Conservation (phyloP, 2,888 invertebrate species). For the Lithophane socia region DNA sequence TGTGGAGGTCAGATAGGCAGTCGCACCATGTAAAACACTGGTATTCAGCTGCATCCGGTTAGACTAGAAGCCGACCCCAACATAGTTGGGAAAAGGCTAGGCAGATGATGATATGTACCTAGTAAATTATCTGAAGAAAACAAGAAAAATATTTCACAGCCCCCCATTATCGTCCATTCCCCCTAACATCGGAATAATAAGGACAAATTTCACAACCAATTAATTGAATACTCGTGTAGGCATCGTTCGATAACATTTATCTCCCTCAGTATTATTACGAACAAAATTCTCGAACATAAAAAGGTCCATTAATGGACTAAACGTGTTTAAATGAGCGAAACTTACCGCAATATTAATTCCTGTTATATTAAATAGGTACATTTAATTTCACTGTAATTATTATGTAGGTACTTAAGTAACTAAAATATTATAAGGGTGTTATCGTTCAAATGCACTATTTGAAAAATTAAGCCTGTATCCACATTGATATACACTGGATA, state of each 20-base stretch:
- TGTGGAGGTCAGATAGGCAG: too few species aligned
- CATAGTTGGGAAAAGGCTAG: too few species aligned
- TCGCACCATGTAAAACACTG: too few species aligned
- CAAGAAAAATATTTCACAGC: background rate
- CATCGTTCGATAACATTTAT: slow-evolving; percentile 58
- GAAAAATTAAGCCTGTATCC: background rate
- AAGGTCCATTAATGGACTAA: slow-evolving; percentile 63
- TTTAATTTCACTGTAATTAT: slow-evolving; percentile 16
- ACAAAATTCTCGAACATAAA: slow-evolving; percentile 52
- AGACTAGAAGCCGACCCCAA: too few species aligned
- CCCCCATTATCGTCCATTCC: background rate
- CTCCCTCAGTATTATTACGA: slow-evolving; percentile 47
- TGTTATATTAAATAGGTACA: slow-evolving; percentile 24
- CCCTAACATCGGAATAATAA: slow-evolving; percentile 29
- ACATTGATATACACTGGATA: too few species aligned
- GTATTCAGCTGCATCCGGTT: too few species aligned
- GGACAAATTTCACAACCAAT: slow-evolving; percentile 38
- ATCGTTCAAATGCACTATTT: slow-evolving; percentile 11
- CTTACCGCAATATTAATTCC: slow-evolving; percentile 45
- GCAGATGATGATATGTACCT: too few species aligned
- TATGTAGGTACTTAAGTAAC: background rate
- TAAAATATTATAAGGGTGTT: background rate
- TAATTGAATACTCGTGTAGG: slow-evolving; percentile 64
- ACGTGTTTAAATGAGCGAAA: slow-evolving; percentile 56
- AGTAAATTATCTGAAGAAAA: background rate